Base-by-base conservation (phyloP, 2,888 invertebrate genomes). In the Oithona nana region DNA sequence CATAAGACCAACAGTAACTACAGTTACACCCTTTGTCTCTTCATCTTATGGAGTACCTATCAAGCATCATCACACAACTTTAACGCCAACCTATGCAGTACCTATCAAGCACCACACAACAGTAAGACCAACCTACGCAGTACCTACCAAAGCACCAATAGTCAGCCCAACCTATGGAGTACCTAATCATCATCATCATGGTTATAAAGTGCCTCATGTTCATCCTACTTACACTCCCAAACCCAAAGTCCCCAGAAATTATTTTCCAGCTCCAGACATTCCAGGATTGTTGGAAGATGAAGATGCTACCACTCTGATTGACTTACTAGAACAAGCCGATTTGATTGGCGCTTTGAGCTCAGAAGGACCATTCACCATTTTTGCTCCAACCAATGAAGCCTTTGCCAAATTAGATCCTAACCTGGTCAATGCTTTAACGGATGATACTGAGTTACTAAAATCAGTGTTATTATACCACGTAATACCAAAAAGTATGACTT, bases 161-260 rank as follows among this genome's bases (percentile, higher is more conserved):
- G n/a, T n/a, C n/a, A n/a, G n/a, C n/a, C n/a, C n/a, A n/a, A n/a
- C n/a, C n/a, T 39, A 39, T 16, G 16, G 16, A 6, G 8, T 11
- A 11, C 39, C 39, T 39, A 6, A 6, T 6, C 39, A 39, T 39
- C 39, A 6, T 6, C 39, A 39, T 39, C 39, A 39, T 16, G 8
- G 16, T 16, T 39, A 39, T 16, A 16, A 39, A 39, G 16, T 11
- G 39, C 39, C 39, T 16, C 8, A 6, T 11, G 6, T 11, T 16
- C 8, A 39, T 16, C 39, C 39, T 6, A 11, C 6, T 16, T 11
- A 6, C 39, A 39, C 39, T 16, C 6, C 6, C 8, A 39, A 39
- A 68, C 81, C 80, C 26, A 64, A 61, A 50, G 63, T 31, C 63
- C 66, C 64, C 55, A 64, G 65, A 51, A 30, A 57, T 22, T 48